Conservation (phyloP, 2,113 vertebrate species). For the Spilogale gracilis region DNA sequence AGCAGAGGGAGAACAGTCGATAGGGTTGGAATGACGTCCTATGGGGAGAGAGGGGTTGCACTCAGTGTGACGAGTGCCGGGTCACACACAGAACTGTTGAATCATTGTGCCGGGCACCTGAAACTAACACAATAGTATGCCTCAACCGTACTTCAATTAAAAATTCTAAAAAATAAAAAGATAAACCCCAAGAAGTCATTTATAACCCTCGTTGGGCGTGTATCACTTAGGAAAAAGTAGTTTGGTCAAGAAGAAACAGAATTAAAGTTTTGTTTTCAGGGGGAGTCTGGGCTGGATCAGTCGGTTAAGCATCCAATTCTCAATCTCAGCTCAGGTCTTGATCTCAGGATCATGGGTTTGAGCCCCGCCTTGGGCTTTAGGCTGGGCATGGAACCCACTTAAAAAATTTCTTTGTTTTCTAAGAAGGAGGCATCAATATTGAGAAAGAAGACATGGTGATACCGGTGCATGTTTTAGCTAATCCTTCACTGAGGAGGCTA, state of each 20-base stretch:
- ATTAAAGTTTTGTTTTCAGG: background rate
- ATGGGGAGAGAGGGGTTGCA: background rate
- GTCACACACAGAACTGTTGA: background rate
- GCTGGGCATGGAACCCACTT: background rate
- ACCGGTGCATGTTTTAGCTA: background rate
- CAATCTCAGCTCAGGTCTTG: background rate
- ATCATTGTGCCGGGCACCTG: background rate
- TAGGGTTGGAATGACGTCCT: rapidly evolving
- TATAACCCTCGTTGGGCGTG: rapidly evolving
- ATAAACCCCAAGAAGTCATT: background rate
- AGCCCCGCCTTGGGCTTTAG: background rate
- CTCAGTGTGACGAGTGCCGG: rapidly evolving
- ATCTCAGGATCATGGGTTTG: background rate
- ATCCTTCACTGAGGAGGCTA: background rate
- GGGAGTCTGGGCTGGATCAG: background rate
- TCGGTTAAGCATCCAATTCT: background rate
- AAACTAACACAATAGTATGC: background rate
- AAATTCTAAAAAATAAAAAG: background rate
- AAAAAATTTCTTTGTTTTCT: background rate
- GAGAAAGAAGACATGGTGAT: background rate
- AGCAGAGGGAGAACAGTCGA: background rate
- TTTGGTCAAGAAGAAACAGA: background rate
- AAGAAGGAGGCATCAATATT: background rate
- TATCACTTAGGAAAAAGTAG: rapidly evolving
- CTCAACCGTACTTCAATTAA: background rate